Percentiles rank a stretch among this genome's conserved stretches.
Conservation (phyloP, 2,797 vertebrate genomes). For the Spinus pinus region DNA sequence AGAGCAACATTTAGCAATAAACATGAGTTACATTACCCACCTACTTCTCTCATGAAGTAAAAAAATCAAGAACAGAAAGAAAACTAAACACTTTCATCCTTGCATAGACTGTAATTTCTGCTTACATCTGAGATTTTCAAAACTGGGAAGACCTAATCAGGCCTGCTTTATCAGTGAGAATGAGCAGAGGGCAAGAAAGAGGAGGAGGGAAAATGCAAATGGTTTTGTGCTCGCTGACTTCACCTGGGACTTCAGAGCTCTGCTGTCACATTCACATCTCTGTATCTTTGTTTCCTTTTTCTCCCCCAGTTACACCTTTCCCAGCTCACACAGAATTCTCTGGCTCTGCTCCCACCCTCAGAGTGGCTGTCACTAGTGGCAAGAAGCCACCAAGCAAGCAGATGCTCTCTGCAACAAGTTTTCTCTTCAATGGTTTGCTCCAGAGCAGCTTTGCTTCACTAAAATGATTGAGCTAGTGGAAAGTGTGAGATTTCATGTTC, state of each 20-base stretch:
- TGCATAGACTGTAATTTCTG: background rate
- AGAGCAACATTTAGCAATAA: constrained; percentile 40
- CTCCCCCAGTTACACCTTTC: background rate
- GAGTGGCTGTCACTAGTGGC: rapidly evolving
- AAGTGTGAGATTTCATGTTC: background rate
- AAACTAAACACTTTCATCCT: background rate
- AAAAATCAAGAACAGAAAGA: constrained; percentile 6
- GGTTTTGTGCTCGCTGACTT: background rate
- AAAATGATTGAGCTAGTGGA: background rate
- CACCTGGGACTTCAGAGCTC: background rate
- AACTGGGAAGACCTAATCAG: background rate
- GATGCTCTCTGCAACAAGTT: background rate
- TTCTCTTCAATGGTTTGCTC: background rate
- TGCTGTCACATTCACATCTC: background rate
- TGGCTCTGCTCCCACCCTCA: background rate
- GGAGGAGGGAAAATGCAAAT: background rate
- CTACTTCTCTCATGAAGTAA: constrained; percentile 2
- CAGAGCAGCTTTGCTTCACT: background rate
- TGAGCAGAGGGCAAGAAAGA: background rate
- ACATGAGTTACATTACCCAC: background rate
- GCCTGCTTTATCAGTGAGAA: background rate
- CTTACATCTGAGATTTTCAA: background rate
- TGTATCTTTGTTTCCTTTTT: background rate
- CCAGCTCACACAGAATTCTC: background rate
- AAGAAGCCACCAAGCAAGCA: background rate